Base-by-base conservation (phyloP, 2,113 vertebrate genomes). In the Platichthys flesus region DNA sequence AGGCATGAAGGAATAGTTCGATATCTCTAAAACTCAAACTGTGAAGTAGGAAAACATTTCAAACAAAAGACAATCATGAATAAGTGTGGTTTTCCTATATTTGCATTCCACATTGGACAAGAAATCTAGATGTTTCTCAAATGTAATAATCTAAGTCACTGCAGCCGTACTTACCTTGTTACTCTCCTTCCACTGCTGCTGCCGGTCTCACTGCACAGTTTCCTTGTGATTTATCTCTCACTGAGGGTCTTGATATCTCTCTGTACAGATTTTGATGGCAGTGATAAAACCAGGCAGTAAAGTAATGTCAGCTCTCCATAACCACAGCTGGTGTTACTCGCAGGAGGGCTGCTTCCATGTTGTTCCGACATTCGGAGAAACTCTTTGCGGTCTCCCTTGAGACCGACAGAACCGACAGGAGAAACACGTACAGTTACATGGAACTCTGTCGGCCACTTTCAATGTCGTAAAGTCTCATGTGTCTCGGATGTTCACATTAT, bases 221-320 rank as follows among this genome's bases (percentile, higher is more conserved):
- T 60, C 67, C 70, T 74, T 68, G 58, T 76, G 85, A 91, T 92
- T 90, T 90, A 89, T 83, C 20, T 58, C 78, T 77, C 76, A 78
- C 61, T 82, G 73, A 84, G 58, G 85, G 58, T 80, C 78, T 69
- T 77, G 82, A 86, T 91, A 88, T 79, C 70, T 78, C 78, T 69
- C 49, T 56, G 67, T 76, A 90, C 83, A 88, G 35, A 76, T 78
- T 90, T 86, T 91, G 91, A 91, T 89, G 85, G 83, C 56, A 72
- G 74, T 70, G 86, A 91, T 92, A 92, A 92, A 92, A 88, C 76
- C 74, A 83, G 73, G 72, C 78, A 71, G 74, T 91, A 90, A 90
- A 93, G 87, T 82, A 76, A 82, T 68, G 89, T 90, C 85, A 85
- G 86, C 85, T 77, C 82, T 86, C 79, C 75, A 78, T 85, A 86